These are phyloP conservation scores for Idris sp. DNA, from an alignment of 1,140 invertebrate genomes.

Conservation along the genomic window DNA sequence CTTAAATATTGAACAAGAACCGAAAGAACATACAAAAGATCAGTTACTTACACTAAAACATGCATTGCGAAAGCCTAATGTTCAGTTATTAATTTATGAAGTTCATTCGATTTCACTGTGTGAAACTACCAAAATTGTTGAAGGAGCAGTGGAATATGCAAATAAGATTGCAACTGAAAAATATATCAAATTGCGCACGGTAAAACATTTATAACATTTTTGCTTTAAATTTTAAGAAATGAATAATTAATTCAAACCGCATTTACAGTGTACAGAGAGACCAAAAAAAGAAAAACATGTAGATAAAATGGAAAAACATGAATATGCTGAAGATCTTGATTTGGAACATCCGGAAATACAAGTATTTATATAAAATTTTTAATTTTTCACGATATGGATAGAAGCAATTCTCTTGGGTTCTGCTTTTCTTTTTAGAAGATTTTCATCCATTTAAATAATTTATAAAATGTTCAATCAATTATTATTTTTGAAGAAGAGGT, in stretches of 20 bases:
- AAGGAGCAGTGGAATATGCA: slow-evolving; percentile 71
- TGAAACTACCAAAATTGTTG: slow-evolving; percentile 75
- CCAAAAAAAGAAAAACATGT: slow-evolving; percentile 29
- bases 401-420: too few species aligned
- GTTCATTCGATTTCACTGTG: slow-evolving; percentile 74
- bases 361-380: slow-evolving; percentile 4
- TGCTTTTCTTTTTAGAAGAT: too few species aligned
- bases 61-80: slow-evolving; percentile 71
- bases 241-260: too few species aligned
- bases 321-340: slow-evolving; percentile 13
- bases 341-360: slow-evolving; percentile 22
- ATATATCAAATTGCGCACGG: slow-evolving; percentile 54
- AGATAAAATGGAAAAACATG: slow-evolving; percentile 44
- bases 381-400: too few species aligned
- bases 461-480: too few species aligned
- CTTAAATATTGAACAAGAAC: slow-evolving; percentile 53
- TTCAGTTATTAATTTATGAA: slow-evolving; percentile 77
- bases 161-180: slow-evolving; percentile 75
- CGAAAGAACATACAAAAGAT: slow-evolving; percentile 62
- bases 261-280: slow-evolving; percentile 15
- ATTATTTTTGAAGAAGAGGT: too few species aligned
- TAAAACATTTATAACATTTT: slow-evolving; percentile 5
- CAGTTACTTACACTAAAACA: slow-evolving; percentile 71
- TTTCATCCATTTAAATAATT: too few species aligned
- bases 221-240: too few species aligned